Base-by-base conservation (phyloP, 2,888 invertebrate genomes). In the Hetaerina titia region DNA sequence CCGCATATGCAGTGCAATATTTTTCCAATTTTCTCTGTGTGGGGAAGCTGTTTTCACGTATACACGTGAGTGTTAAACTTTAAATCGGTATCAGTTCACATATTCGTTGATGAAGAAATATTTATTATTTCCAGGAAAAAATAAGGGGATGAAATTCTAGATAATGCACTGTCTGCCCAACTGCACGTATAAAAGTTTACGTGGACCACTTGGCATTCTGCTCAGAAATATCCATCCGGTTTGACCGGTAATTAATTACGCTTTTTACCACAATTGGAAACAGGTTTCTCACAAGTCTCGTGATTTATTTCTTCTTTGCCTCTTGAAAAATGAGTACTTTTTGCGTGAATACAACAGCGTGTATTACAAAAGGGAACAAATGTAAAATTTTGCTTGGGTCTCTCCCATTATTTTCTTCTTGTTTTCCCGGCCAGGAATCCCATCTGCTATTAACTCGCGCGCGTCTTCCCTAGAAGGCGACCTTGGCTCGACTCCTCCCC, bases 401-500 rank as follows among this genome's bases (percentile, higher is more conserved):
- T 17, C 13, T 81, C 81, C 81, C 81, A 25, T 81, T 31, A 31
- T 2, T 4, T 81, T 2, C 81, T 25, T 69, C 9, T 69, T 81
- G 19, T 81, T 81, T 31, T 81, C 11, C 81, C 69, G 19, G 45
- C 69, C 69, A 7, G 22, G 69, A 19, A 22, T n/a, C 69, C 22
- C 69, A 69, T 69, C 22, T 69, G 69, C 22, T 69, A 19, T 22
- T 22, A 22, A 22, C 8, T 81, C 81, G 25, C 81, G 81, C 22
- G 69, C 31, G 7, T 81, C 81, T 81, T 81, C 81, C 31, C 31
- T 31, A 15, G 81, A 45, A 9, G 22, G 69, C 92, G 69, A 92
- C 92, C 92, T 92, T 92, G 92, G 92, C 92, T 64, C 90, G 64
- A 57, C 92, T 63, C 19, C 17, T 31, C 31, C 13, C 58, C 22